Conservation (phyloP, 2,888 invertebrate genomes). For the Nomada hirtipes region DNA sequence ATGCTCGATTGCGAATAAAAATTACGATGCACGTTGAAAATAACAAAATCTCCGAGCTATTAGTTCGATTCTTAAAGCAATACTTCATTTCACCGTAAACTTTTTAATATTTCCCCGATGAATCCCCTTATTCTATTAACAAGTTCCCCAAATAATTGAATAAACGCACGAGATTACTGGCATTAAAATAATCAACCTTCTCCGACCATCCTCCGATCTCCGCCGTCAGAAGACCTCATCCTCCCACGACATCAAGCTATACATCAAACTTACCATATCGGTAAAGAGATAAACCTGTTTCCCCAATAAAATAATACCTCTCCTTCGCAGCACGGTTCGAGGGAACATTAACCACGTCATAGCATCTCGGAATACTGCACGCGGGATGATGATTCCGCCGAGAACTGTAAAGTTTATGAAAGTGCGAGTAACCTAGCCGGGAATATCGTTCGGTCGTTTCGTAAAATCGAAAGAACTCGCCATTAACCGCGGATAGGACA, state of each 20-base stretch:
- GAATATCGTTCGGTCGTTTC: slow-evolving; percentile 3
- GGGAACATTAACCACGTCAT: slow-evolving; percentile 6
- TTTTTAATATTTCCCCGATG: too few relatives aligned
- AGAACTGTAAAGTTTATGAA: slow-evolving; percentile 14
- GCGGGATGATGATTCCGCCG: not conserved
- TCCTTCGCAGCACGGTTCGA: not conserved
- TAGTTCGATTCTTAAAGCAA: not conserved
- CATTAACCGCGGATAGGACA: not conserved
- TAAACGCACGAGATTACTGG: too few relatives aligned
- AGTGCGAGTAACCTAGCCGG: not conserved
- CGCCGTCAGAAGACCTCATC: not conserved
- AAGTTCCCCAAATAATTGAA: too few relatives aligned
- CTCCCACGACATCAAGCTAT: not conserved
- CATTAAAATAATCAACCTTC: too few relatives aligned
- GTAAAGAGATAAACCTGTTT: slow-evolving; percentile 6
- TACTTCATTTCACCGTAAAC: too few relatives aligned
- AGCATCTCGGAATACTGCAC: not conserved
- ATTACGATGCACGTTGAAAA: not conserved
- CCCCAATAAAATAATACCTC: slow-evolving; percentile 4
- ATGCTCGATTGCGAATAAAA: slow-evolving; percentile 21
- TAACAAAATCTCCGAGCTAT: not conserved
- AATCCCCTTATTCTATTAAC: too few relatives aligned
- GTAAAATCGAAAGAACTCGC: slow-evolving; percentile 15
- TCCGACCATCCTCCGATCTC: not conserved
- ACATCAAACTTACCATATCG: not conserved